Conservation (phyloP, 2,888 invertebrate species). For the Cheilosia variabilis region DNA sequence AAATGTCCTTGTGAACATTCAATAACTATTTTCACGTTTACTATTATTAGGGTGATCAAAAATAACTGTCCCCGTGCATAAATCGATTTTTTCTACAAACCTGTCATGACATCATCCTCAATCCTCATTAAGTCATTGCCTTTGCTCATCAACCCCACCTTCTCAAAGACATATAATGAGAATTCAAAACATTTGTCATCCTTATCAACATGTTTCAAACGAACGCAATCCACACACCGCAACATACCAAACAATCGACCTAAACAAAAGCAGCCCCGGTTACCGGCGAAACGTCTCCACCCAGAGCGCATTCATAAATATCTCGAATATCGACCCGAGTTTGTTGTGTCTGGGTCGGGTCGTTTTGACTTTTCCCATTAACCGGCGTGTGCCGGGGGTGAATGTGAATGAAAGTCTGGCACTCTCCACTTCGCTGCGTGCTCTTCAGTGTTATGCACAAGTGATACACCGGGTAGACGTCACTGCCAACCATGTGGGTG, state of each 20-base stretch:
- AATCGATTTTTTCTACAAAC: constrained; percentile 62
- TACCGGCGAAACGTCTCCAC: background rate
- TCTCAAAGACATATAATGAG: background rate
- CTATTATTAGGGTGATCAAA: background rate
- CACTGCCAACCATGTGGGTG: constrained; percentile 29
- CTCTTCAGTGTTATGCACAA: constrained; percentile 16
- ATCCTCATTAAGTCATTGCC: constrained; percentile 68
- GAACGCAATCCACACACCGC: constrained; percentile 58
- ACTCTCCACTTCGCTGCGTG: constrained; percentile 7
- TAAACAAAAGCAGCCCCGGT: constrained; percentile 16
- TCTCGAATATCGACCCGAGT: constrained; percentile 71
- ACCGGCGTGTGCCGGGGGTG: constrained; percentile 24
- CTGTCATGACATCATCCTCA: constrained; percentile 68
- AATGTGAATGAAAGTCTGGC: constrained; percentile 71
- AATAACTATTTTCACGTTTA: too few relatives aligned
- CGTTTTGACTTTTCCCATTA: constrained; percentile 62
- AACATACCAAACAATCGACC: constrained; percentile 41
- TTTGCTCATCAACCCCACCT: constrained; percentile 9
- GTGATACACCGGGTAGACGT: constrained; percentile 41
- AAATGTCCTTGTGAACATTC: too few relatives aligned
- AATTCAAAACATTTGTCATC: constrained; percentile 52
- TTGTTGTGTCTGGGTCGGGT: constrained; percentile 74
- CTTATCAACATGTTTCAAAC: constrained; percentile 71
- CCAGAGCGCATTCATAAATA: constrained; percentile 58
- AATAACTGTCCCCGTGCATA: background rate